phyloP scores from a whole-genome alignment of 2,113 vertebrate genomes.

The Malaclemys terrapin region DNA sequence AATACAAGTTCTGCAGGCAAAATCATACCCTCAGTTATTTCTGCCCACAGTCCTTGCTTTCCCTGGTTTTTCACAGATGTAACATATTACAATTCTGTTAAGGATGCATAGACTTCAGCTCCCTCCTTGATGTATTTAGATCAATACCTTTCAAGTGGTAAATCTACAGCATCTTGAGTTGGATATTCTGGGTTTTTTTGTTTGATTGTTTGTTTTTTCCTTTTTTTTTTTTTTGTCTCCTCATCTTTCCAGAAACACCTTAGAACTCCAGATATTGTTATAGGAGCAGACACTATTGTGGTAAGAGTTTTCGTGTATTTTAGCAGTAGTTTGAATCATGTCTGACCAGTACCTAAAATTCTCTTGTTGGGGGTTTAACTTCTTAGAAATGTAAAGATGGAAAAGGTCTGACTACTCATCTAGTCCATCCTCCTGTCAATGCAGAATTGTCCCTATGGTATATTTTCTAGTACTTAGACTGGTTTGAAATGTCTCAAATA shows the following conservation, averaged over 20 bases:
- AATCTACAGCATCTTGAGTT: rapidly evolving
- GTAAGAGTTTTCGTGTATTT: constrained; percentile 78
- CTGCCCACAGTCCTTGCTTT: background rate
- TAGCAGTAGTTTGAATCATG: background rate
- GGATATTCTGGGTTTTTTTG: background rate
- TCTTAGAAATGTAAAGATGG: background rate
- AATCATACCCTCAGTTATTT: background rate
- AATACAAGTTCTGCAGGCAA: rapidly evolving
- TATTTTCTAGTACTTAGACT: background rate
- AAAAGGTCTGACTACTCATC: background rate
- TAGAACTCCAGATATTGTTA: constrained; percentile 92
- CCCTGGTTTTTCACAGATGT: rapidly evolving
- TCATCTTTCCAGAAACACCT: constrained; percentile 86
- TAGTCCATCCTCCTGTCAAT: background rate
- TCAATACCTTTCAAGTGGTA: background rate
- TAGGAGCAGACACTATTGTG: constrained; percentile 97
- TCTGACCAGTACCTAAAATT: background rate
- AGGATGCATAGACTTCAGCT: background rate
- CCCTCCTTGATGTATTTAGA: background rate
- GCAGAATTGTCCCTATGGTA: background rate
- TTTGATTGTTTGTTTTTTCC: background rate
- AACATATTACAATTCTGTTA: background rate
- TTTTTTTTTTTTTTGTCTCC: background rate
- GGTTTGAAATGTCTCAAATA: background rate
- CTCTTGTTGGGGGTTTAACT: background rate